phyloP scores from a whole-genome alignment of 2,797 vertebrate genomes.

The Cyprinodon diabolis region DNA sequence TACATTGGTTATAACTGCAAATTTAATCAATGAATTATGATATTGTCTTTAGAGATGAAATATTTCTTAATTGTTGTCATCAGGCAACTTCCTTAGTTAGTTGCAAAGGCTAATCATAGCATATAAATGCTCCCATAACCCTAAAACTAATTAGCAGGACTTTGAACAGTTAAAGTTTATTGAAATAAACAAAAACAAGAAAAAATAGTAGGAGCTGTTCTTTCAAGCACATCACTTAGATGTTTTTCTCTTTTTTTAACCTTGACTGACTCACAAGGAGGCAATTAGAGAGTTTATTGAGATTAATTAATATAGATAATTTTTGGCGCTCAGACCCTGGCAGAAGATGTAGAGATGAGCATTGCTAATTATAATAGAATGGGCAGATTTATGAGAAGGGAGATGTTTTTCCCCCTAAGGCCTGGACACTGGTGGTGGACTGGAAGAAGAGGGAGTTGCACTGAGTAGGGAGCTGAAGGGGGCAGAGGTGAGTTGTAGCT shows the following conservation, averaged over 20 bases:
- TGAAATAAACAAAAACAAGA: neutral
- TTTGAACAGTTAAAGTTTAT: constrained; percentile 16
- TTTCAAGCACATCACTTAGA: neutral
- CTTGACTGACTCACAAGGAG: neutral
- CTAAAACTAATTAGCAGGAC: constrained; percentile 10
- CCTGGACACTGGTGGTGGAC: too few species aligned
- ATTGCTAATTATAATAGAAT: too few species aligned
- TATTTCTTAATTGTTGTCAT: constrained; percentile 3
- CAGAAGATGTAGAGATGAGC: too few species aligned
- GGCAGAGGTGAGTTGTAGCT: too few species aligned
- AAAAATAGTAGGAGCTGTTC: constrained; percentile 7
- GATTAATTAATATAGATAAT: too few species aligned
- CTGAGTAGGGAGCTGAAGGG: too few species aligned
- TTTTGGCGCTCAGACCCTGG: too few species aligned
- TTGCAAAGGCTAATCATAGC: constrained; percentile 27
- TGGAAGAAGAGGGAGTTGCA: too few species aligned
- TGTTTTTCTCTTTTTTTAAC: constrained; percentile 15
- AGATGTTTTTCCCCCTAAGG: too few species aligned
- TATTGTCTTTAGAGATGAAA: neutral
- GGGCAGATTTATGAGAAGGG: too few species aligned
- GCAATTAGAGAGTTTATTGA: too few species aligned
- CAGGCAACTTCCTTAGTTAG: constrained; percentile 16
- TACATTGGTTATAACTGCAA: neutral
- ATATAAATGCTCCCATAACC: constrained; percentile 21
- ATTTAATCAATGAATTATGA: neutral